These are phyloP conservation scores for Actenoides lindsayi DNA, from an alignment of 2,113 vertebrate genomes.

Conservation along the genomic window DNA sequence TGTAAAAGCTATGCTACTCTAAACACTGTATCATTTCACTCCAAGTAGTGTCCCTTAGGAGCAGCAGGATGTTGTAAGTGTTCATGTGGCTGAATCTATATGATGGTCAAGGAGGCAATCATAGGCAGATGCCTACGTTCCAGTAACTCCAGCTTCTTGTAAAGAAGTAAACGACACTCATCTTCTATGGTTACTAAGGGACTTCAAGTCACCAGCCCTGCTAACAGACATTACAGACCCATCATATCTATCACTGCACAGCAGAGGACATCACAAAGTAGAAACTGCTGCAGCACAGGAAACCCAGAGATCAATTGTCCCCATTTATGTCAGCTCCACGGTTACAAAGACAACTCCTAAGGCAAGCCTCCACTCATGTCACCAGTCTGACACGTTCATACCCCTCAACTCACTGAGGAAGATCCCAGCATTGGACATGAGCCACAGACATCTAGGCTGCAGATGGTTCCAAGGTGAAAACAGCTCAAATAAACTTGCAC, in stretches of 20 bases:
- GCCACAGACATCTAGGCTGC: background rate
- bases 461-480: background rate
- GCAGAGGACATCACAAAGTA: background rate
- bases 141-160: background rate
- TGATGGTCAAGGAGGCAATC: fast-evolving
- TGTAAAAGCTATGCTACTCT: background rate
- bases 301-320: background rate
- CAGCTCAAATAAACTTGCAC: background rate
- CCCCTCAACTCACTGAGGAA: background rate
- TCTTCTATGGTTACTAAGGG: background rate
- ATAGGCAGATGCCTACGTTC: fast-evolving
- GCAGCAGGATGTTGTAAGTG: background rate
- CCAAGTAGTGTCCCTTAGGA: background rate
- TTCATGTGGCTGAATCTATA: background rate
- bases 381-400: fast-evolving
- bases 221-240: background rate
- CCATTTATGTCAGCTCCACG: background rate
- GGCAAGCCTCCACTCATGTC: background rate
- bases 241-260: background rate
- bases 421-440: background rate
- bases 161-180: background rate
- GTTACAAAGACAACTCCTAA: background rate
- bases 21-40: background rate
- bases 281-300: background rate
- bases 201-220: background rate